Base-by-base conservation (phyloP, 1,140 invertebrate genomes). In the Littorina saxatilis region DNA sequence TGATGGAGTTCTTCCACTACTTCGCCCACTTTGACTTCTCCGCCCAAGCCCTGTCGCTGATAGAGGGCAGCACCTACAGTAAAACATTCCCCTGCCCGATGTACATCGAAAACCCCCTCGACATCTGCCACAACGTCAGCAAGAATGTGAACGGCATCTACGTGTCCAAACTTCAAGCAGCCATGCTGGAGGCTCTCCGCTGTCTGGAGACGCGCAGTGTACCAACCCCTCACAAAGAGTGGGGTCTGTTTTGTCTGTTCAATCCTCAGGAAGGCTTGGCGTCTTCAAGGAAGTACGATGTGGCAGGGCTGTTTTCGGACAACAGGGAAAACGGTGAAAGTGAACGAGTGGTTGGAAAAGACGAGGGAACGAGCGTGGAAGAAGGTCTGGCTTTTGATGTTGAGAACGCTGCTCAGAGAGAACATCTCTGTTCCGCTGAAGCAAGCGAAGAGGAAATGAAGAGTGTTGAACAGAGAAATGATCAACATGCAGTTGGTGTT, bases 1-100 rank as follows among this genome's bases (percentile, higher is more conserved):
- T 78, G 13, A 15, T 40, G 23, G 76, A 78, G 37, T 78, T 78
- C 58, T 78, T 78, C 58, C 76, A 78, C 58, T 78, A 39, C 55
- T 78, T 43, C 35, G 39, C 55, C 55, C 76, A 78, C 39, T 78
- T 78, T 27, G 58, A 78, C 76, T 78, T 78, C 13, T 3, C 27
- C 55, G 32, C 27, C 17, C 37, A 78, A 1, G 76, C 55, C 55
- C 39, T 78, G 37, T 78, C 76, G 9, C 76, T 78, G 13, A 78
- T 78, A 0, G 76, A 78, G 29, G 76, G 58, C 37, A 1, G 20
- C 76, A 27, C 58, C 9, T 78, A 63, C 35, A 32, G 43, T 23
- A 78, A 29, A 29, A 15, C 66, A 32, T 11, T 23, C 55, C 20
- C 73, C 15, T n/a, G n/a, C 50, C 23, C 76, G 11, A 37, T 78